A percentile compares a stretch with the other conserved stretches of the same genome.
Conservation (phyloP, 2,797 vertebrate genomes). For the Peromyscus attwateri region DNA sequence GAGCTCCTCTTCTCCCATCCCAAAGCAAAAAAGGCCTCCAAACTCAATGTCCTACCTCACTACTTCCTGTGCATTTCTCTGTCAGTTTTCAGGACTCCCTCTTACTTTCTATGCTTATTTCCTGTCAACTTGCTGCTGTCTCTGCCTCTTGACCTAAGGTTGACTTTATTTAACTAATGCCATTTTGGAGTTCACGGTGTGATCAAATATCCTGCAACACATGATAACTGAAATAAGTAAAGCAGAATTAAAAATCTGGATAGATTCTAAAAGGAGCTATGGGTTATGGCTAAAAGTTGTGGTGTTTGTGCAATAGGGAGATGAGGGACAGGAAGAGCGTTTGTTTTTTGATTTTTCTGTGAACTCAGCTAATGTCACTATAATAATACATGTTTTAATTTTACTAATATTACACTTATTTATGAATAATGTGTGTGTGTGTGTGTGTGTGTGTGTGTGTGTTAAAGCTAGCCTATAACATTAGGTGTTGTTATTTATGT, state of each 20-base stretch:
- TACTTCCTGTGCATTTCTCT: background rate
- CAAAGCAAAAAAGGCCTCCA: background rate
- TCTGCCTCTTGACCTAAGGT: background rate
- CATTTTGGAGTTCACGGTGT: background rate
- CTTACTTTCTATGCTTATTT: background rate
- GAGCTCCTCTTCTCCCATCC: background rate
- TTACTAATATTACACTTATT: background rate
- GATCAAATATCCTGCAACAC: background rate
- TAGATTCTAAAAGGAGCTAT: background rate
- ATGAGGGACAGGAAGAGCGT: fast-evolving
- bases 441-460: background rate
- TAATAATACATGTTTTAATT: background rate
- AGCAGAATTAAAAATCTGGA: background rate
- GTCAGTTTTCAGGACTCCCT: background rate
- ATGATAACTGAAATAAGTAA: background rate
- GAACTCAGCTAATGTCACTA: background rate
- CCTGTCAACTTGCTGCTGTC: background rate
- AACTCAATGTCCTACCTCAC: background rate
- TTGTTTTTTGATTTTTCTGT: background rate
- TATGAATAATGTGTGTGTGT: background rate
- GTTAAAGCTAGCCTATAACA: background rate
- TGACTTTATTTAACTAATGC: background rate
- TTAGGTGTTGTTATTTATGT: background rate
- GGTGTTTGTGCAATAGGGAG: fast-evolving
- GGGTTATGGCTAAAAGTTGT: background rate